These are phyloP conservation scores for Cataglyphis cursor DNA, from an alignment of 2,888 invertebrate genomes.

Conservation along the genomic window DNA sequence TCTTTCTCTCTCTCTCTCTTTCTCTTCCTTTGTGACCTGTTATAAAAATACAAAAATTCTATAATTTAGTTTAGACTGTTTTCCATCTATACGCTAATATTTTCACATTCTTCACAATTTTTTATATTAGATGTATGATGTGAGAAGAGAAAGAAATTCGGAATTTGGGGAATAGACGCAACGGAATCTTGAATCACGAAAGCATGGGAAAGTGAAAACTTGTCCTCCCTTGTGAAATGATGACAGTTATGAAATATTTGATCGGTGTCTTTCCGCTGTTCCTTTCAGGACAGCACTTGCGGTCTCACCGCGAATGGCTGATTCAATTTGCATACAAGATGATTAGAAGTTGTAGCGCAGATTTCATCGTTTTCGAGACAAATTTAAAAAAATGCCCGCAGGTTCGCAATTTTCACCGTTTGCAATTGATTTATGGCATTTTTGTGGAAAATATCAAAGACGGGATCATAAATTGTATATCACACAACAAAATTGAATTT, in stretches of 20 bases:
- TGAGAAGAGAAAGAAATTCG: background rate
- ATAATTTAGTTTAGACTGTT: background rate
- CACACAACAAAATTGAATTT: background rate
- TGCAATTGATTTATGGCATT: slow-evolving; percentile 2
- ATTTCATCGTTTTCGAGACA: background rate
- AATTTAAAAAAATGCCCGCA: background rate
- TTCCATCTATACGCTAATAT: background rate
- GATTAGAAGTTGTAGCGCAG: background rate
- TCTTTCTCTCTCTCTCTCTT: background rate
- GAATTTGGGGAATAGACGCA: background rate
- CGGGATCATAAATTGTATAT: background rate
- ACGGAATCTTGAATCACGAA: background rate
- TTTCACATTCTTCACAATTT: background rate
- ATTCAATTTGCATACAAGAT: background rate
- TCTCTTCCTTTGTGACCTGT: background rate
- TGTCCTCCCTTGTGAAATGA: slow-evolving; percentile 20
- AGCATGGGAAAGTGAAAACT: slow-evolving; percentile 37
- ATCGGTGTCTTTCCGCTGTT: slow-evolving; percentile 18
- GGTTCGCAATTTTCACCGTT: background rate
- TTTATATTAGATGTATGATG: background rate
- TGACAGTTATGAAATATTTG: slow-evolving; percentile 8
- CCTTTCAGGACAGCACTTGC: background rate
- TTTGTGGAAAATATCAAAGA: background rate
- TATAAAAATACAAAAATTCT: background rate
- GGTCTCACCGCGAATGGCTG: background rate